phyloP scores from a whole-genome alignment of 2,888 invertebrate genomes.

The Achlya flavicornis region DNA sequence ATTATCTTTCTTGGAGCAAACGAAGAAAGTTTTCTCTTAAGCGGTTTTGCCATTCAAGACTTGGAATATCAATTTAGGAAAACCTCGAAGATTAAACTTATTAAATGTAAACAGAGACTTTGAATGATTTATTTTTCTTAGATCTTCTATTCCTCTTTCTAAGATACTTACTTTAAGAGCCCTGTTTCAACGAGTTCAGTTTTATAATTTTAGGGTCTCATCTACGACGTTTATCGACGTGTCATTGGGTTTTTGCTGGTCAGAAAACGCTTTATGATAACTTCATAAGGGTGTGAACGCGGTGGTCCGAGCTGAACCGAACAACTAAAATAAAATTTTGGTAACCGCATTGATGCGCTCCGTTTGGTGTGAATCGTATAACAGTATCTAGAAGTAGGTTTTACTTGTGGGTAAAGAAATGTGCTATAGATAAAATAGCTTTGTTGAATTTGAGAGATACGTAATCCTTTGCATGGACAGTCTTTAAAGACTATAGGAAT shows the following conservation, averaged over 20 bases:
- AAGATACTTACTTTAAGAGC: background rate
- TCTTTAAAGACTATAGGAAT: background rate
- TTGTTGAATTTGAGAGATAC: background rate
- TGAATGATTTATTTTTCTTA: background rate
- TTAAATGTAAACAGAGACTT: background rate
- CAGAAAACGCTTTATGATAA: too few relatives aligned
- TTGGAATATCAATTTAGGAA: background rate
- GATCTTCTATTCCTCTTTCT: background rate
- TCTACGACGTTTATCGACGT: background rate
- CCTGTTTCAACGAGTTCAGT: background rate
- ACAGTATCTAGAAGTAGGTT: too few relatives aligned
- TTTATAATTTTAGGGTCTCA: background rate
- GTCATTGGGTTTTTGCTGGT: too few relatives aligned
- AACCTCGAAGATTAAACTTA: background rate
- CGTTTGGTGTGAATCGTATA: too few relatives aligned
- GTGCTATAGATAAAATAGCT: background rate
- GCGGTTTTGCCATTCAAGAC: background rate
- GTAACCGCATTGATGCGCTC: too few relatives aligned
- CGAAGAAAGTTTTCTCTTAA: background rate
- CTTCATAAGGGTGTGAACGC: too few relatives aligned
- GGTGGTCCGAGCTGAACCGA: too few relatives aligned
- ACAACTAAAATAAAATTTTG: too few relatives aligned
- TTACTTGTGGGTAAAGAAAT: too few relatives aligned
- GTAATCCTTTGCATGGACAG: too few relatives aligned
- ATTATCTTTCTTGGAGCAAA: constrained; percentile 1